phyloP scores from a whole-genome alignment of 2,797 vertebrate genomes.

The Channallabes apus region DNA sequence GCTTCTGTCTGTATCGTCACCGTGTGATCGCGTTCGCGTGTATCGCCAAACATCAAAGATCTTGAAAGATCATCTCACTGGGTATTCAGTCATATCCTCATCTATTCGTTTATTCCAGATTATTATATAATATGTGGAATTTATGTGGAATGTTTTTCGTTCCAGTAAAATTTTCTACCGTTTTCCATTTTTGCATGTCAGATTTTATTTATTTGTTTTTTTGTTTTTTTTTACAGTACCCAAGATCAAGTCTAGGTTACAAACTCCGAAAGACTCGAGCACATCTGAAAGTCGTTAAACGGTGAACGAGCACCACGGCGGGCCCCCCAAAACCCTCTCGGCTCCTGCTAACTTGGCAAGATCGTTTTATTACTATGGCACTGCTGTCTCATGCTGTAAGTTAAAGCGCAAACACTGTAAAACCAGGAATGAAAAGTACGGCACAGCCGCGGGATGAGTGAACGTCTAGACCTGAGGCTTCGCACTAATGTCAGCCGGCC shows the following conservation, averaged over 20 bases:
- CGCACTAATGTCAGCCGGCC: not conserved
- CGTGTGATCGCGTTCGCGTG: not conserved
- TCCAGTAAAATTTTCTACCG: not conserved
- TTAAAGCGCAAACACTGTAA: conserved; percentile 12
- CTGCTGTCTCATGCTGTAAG: conserved; percentile 35
- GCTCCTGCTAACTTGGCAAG: conserved; percentile 37
- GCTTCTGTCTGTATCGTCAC: not conserved
- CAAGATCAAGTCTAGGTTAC: conserved; percentile 1
- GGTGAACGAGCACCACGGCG: conserved; percentile 12
- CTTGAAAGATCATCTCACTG: conserved; percentile 1
- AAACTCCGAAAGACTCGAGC: not conserved
- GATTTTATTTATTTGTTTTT: not conserved
- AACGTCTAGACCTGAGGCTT: conserved; percentile 38
- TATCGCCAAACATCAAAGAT: not conserved
- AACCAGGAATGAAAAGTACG: conserved; percentile 16
- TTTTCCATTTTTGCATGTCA: conserved; percentile 7
- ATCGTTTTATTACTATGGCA: conserved; percentile 38
- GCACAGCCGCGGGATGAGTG: conserved; percentile 23
- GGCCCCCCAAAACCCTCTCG: conserved; percentile 35
- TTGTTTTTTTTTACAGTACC: not conserved
- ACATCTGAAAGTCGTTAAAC: conserved; percentile 47
- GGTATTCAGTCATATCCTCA: conserved; percentile 4
- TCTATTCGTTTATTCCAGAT: not conserved
- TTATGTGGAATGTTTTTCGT: not conserved
- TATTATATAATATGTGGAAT: not conserved